These are phyloP conservation scores for Phalera bucephala DNA, from an alignment of 2,888 invertebrate species.

Conservation along the genomic window DNA sequence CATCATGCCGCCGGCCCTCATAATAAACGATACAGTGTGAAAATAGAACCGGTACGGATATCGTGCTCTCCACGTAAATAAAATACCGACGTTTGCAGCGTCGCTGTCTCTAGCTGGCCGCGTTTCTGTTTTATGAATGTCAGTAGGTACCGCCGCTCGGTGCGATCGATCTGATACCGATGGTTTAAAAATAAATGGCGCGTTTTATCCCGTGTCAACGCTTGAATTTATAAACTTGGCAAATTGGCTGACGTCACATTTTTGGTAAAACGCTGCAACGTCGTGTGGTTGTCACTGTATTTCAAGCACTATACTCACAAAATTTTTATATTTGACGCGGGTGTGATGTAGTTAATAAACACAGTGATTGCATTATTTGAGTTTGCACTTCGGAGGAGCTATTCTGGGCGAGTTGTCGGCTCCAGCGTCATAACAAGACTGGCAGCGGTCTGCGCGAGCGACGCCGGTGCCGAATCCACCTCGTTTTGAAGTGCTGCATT, in stretches of 20 bases:
- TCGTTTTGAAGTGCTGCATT: constrained; percentile 79
- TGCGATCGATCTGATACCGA: constrained; percentile 59
- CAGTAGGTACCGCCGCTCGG: constrained; percentile 36
- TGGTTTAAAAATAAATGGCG: constrained; percentile 60
- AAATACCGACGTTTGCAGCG: constrained; percentile 67
- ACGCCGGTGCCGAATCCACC: constrained; percentile 67
- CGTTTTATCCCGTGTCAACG: constrained; percentile 39
- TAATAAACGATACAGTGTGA: constrained; percentile 75
- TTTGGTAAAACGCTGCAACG: constrained; percentile 8
- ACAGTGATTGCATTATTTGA: constrained; percentile 14
- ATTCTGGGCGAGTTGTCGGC: constrained; percentile 47
- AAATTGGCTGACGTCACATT: constrained; percentile 36
- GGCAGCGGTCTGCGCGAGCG: constrained; percentile 72
- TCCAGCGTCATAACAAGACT: constrained; percentile 61
- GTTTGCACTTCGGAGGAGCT: constrained; percentile 2
- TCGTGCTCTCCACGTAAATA: constrained; percentile 70
- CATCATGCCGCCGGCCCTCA: constrained; percentile 54
- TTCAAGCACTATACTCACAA: not conserved
- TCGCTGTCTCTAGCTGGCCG: constrained; percentile 57
- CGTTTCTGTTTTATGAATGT: constrained; percentile 62
- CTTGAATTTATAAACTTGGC: constrained; percentile 37
- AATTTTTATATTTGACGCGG: not conserved
- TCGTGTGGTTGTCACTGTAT: constrained; percentile 14
- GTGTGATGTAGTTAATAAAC: constrained; percentile 5
- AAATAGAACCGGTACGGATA: constrained; percentile 75